Base-by-base conservation (phyloP, 2,797 vertebrate genomes). In the Merluccius polli region DNA sequence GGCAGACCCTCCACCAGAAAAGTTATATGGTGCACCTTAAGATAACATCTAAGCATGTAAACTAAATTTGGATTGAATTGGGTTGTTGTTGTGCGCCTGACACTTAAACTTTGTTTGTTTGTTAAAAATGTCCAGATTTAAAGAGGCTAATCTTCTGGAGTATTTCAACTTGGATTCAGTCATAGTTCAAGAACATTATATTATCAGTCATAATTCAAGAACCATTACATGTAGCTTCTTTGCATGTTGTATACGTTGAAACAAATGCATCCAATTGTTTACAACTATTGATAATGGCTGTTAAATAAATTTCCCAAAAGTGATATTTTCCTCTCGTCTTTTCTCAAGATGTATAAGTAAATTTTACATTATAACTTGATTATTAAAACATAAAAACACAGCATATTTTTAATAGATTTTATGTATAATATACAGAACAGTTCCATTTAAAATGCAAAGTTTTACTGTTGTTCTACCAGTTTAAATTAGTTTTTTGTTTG, bases 361-460 rank as follows among this genome's bases (percentile, higher is more conserved):
- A 67, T 30, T 67, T 27, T 67, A 67, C 65, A 67, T 67, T 30
- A 67, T 27, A 67, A 67, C 65, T 67, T 67, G 65, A 67, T 67
- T 67, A 67, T 67, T 67, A 67, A 67, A 67, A 67, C 65, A 67
- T 30, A 67, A 30, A 67, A 67, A 27, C 10, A 67, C 65, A 36
- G 71, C 33, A 35, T 36, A 35, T 72, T 72, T 8, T 24, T 12
- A 41, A 72, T 36, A 72, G 24, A 36, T 41, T 35, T 36, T 72
- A 72, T 72, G 31, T 67, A 67, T 32, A 73, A 73, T 81, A 77
- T 72, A 81, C 73, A 71, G 36, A 63, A 77, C 11, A 77, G 36
- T 48, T 74, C 36, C 38, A 69, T 75, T 77, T 77, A 68, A 77
- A 81, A 81, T 72, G 16, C 75, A 77, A 59, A 80, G 24, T 77